Evolutionary conservation across 2,888 invertebrate genomes (phyloP).

Genomic region (Enoplolaimus lenunculus): DNA sequence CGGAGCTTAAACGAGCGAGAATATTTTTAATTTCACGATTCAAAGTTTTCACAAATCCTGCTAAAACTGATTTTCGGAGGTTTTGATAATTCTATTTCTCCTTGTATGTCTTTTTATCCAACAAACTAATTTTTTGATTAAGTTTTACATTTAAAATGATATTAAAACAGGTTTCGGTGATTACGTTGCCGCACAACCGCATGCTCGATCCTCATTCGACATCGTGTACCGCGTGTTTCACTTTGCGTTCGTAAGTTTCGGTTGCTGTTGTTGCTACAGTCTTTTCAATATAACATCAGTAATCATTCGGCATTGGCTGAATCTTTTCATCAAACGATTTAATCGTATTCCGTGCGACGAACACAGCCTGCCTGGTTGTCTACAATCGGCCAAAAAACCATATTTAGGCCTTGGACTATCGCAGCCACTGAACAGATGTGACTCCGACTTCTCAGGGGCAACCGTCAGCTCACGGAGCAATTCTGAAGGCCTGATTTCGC

Average conservation of each 20-base stretch:
- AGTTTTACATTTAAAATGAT: too few relatives aligned
- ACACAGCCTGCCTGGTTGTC: too few relatives aligned
- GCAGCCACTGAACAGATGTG: conserved; percentile 24
- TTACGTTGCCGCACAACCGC: conserved; percentile 50
- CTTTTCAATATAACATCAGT: conserved; percentile 55
- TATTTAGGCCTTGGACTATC: conserved; percentile 33
- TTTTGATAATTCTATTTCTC: too few relatives aligned
- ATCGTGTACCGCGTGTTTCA: conserved; percentile 50
- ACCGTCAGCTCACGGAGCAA: neutral
- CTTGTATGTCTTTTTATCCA: too few relatives aligned
- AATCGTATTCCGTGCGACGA: too few relatives aligned
- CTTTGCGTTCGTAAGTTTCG: conserved; percentile 51
- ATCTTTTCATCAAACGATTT: conserved; percentile 50
- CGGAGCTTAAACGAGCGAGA: too few relatives aligned
- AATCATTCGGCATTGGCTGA: conserved; percentile 53
- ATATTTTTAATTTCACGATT: too few relatives aligned
- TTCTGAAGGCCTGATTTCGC: conserved; percentile 47
- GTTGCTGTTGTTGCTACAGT: conserved; percentile 53
- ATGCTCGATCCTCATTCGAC: conserved; percentile 40
- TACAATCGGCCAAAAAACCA: conserved; percentile 39
- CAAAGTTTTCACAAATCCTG: too few relatives aligned
- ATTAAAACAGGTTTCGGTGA: conserved; percentile 56
- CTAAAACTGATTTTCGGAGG: too few relatives aligned
- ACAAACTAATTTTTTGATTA: too few relatives aligned
- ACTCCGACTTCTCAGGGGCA: neutral